Conservation (phyloP, 2,888 invertebrate genomes). For the Aspidiotus destructor region DNA sequence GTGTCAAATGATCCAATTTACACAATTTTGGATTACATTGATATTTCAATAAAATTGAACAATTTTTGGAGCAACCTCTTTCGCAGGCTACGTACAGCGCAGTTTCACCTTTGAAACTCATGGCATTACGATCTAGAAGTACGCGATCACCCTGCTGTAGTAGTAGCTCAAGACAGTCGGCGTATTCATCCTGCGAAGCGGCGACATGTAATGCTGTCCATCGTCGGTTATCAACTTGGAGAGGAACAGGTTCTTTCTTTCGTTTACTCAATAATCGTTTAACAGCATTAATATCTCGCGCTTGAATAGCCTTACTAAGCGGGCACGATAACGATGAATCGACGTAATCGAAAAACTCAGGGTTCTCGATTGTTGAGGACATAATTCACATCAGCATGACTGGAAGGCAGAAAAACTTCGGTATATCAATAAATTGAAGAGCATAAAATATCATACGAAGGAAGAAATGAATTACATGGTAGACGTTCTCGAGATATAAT, state of each 20-base stretch:
- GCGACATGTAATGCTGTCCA: slow-evolving; percentile 27
- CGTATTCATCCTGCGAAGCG: slow-evolving; percentile 1
- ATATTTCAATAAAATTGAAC: neutral
- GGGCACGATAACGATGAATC: neutral
- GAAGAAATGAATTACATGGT: no score
- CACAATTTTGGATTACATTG: slow-evolving; percentile 6
- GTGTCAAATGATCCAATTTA: slow-evolving; percentile 7
- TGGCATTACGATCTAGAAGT: slow-evolving; percentile 3
- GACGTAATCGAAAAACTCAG: slow-evolving; percentile 16
- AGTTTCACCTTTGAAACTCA: slow-evolving; percentile 16
- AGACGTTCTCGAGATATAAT: no score
- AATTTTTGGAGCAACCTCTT: slow-evolving; percentile 9
- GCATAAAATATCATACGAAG: no score
- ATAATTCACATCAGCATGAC: neutral
- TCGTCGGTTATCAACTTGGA: slow-evolving; percentile 17
- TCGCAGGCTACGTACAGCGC: slow-evolving; percentile 15
- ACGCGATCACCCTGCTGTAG: neutral
- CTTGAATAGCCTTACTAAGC: slow-evolving; percentile 1
- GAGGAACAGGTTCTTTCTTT: slow-evolving; percentile 6
- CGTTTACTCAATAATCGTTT: neutral
- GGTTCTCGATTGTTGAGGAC: neutral
- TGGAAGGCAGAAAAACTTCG: no score
- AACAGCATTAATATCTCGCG: neutral
- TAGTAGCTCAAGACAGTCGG: slow-evolving; percentile 11
- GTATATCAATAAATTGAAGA: no score